A percentile compares a stretch with the other conserved stretches of the same genome.
phyloP scores from a whole-genome alignment of 2,888 invertebrate genomes.

The Uropetala carovei region DNA sequence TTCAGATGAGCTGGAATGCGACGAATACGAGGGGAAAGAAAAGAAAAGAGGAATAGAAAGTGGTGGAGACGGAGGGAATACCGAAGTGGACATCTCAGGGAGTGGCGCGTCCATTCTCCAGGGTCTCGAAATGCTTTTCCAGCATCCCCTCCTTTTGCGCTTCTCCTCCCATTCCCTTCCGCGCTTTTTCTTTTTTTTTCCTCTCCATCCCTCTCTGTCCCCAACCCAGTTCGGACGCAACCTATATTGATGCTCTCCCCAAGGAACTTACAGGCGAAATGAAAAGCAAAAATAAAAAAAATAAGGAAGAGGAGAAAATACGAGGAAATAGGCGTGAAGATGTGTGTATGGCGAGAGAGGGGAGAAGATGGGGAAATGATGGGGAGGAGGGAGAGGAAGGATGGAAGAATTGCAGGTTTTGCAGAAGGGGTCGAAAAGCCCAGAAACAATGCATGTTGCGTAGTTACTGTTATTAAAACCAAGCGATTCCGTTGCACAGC shows the following conservation, averaged over 20 bases:
- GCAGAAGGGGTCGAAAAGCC: too few relatives aligned
- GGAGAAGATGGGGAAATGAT: background rate
- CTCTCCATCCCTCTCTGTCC: conserved; percentile 5
- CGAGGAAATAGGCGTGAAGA: conserved; percentile 41
- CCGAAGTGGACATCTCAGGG: conserved; percentile 48
- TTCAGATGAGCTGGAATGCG: background rate
- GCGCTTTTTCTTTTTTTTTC: background rate
- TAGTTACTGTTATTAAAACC: too few relatives aligned
- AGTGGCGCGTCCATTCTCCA: conserved; percentile 38
- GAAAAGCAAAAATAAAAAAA: conserved; percentile 50
- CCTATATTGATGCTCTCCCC: conserved; percentile 63
- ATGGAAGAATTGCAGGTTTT: too few relatives aligned
- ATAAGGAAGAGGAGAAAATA: background rate
- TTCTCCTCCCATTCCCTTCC: background rate
- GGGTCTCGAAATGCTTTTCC: conserved; percentile 49
- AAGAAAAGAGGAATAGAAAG: conserved; percentile 5
- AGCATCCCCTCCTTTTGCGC: background rate
- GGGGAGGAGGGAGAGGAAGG: background rate
- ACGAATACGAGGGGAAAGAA: background rate
- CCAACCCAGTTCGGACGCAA: conserved; percentile 46
- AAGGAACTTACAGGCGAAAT: conserved; percentile 48
- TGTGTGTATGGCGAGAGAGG: background rate
- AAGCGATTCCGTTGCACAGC: too few relatives aligned
- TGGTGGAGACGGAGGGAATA: conserved; percentile 37
- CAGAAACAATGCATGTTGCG: too few relatives aligned